Evolutionary conservation across 2,113 vertebrate genomes (phyloP), one percentile per base, ranked within the genome.

Genomic region (Thalassarche chlororhynchos): DNA sequence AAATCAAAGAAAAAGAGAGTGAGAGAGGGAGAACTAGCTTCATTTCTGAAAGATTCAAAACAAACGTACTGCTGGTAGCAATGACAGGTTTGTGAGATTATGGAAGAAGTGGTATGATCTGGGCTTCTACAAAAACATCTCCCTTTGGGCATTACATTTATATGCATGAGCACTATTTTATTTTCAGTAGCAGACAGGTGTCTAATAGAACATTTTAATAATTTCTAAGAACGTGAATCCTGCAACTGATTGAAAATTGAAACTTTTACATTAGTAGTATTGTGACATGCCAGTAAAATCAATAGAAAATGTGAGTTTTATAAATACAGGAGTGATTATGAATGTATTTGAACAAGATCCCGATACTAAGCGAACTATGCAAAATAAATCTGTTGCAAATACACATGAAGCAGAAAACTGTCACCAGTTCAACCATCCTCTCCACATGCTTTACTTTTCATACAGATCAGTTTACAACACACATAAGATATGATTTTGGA

Each of bases 131-230:
- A 75, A 77, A 93, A 91, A 47, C 42, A 58, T 58, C 32, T 81
- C 23, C 58, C 65, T 94, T 89, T 82, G 69, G 76, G 74, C 34
- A 60, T 51, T 71, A 34, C 61, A 91, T 92, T 93, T 94, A 68
- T 68, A 94, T 96, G 72, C 87, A 93, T 81, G 69, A 94, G 9
- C 20, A 60, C 46, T 86, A 69, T 93, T 88, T 95, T 97, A 91
- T 89, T 89, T 84, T 93, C 86, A 68, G 83, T 65, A 88, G n/a
- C 62, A 87, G 75, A 55, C 42, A 86, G 38, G 26, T 77, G 51
- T 84, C 51, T 97, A 94, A 88, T 55, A 66, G 71, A 84, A 86
- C 13, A 80, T 89, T 80, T 95, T 70, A 93, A 83, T 82, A 96
- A 93, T 95, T 82, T 93, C 58, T 85, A 90, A 62, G 54, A 74